Conservation (phyloP, 2,888 invertebrate species). For the Caenorhabditis sp. region DNA sequence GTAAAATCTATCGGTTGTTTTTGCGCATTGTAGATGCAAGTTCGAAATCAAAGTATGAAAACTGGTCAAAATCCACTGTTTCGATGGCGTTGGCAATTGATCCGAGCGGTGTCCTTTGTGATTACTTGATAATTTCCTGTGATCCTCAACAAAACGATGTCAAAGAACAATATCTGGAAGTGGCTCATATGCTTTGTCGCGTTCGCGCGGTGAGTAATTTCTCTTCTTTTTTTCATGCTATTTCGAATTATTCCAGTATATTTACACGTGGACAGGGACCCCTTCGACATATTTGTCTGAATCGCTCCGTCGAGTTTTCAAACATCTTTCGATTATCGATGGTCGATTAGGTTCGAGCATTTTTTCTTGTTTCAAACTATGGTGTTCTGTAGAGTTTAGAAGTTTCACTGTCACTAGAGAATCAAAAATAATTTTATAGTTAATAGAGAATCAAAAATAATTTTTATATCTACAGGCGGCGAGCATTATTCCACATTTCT, state of each 20-base stretch:
- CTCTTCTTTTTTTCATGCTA: neutral
- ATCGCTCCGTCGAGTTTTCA: slow-evolving; percentile 32
- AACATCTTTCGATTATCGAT: slow-evolving; percentile 28
- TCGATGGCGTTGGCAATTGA: slow-evolving; percentile 32
- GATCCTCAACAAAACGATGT: slow-evolving; percentile 11
- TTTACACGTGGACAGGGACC: slow-evolving; percentile 26
- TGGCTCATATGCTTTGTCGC: slow-evolving; percentile 29
- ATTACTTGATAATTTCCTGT: slow-evolving; percentile 21
- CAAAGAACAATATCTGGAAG: slow-evolving; percentile 4
- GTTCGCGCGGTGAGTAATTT: slow-evolving; percentile 13
- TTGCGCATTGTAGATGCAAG: slow-evolving; percentile 24
- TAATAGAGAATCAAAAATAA: neutral
- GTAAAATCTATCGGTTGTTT: slow-evolving; percentile 29
- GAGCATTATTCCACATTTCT: slow-evolving; percentile 19
- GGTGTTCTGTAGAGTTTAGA: too few species aligned
- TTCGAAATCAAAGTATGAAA: neutral
- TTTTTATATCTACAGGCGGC: slow-evolving; percentile 16
- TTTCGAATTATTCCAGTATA: neutral
- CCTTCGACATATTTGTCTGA: slow-evolving; percentile 31
- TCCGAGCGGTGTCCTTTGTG: slow-evolving; percentile 15
- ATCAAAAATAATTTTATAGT: too few species aligned
- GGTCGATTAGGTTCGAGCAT: slow-evolving; percentile 18
- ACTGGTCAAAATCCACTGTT: slow-evolving; percentile 13
- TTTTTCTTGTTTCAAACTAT: too few species aligned
- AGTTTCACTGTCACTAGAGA: too few species aligned